Base-by-base conservation (phyloP, 2,113 vertebrate genomes). In the Ascaphus truei region DNA sequence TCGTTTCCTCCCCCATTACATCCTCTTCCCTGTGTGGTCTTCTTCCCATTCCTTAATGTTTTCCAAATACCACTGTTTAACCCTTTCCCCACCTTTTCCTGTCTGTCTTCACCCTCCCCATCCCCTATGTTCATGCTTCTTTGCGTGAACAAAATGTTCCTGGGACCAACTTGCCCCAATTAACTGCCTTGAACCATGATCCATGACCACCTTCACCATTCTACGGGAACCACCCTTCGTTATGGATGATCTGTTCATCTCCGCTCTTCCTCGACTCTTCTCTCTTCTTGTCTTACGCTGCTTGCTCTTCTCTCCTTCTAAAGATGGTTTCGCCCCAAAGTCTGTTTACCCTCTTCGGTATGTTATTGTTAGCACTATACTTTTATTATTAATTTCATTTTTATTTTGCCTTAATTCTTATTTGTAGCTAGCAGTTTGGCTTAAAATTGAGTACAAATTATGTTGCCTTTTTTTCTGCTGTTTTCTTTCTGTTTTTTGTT, bases 241-340 rank as follows among this genome's bases (percentile, higher is more conserved):
- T 98, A 93, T 96, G 96, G 96, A 99, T 96, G 95, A 98, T 98
- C 96, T 99, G 96, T 99, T 96, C 95, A 98, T 99, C 95, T 94
- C 89, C 91, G 94, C 91, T 94, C 93, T 96, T 95, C 96, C 95
- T 97, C 95, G 94, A 97, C 95, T 98, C 95, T 96, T 92, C 94
- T 97, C 93, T 98, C 96, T 96, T 96, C 95, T 96, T 98, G 95
- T 98, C 94, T 97, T 94, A 94, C 91, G 95, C 95, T 96, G 96
- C 96, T 92, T 92, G 90, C 90, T 92, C 90, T 92, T 91, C 90
- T 92, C 90, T 92, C 90, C 90, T 92, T 93, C 90, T 92, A 92
- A 92, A 93, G 91, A 92, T 92, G 91, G 91, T 93, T 92, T 91
- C 91, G 90, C 91, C 91, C 90, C 91, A 93, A 92, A 93, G 91